Conservation (phyloP, 2,888 invertebrate species). For the Petrolisthes manimaculis region DNA sequence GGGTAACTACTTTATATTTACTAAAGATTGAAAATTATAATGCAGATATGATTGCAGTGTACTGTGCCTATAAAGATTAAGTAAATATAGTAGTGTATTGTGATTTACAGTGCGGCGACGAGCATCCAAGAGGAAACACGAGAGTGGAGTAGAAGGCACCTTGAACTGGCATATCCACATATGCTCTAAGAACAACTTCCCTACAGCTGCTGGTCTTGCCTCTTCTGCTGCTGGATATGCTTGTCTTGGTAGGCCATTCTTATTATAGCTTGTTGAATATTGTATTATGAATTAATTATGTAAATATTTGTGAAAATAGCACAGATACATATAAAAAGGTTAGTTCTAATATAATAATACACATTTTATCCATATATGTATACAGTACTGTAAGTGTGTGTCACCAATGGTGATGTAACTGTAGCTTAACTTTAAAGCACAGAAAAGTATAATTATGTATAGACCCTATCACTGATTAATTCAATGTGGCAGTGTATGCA, state of each 20-base stretch:
- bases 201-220: slow-evolving; percentile 97
- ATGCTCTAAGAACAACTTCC: slow-evolving; percentile 95
- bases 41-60: too few species aligned
- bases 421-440: too few species aligned
- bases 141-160: slow-evolving; percentile 32
- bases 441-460: too few species aligned
- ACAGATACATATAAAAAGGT: not conserved
- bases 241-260: slow-evolving; percentile 77
- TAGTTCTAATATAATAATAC: not conserved
- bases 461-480: too few species aligned
- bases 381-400: not conserved
- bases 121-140: slow-evolving; percentile 70
- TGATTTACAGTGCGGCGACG: slow-evolving; percentile 73
- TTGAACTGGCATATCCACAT: slow-evolving; percentile 75
- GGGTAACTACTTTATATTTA: slow-evolving; percentile 67
- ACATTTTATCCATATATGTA: not conserved
- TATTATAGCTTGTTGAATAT: too few species aligned
- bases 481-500: slow-evolving; percentile 75
- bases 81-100: slow-evolving; percentile 46
- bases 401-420: too few species aligned
- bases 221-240: slow-evolving; percentile 99
- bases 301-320: too few species aligned
- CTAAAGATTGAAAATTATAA: not conserved
- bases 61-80: too few species aligned
- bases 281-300: too few species aligned